Conservation (phyloP, 2,888 invertebrate species). For the Subacronicta megacephala region DNA sequence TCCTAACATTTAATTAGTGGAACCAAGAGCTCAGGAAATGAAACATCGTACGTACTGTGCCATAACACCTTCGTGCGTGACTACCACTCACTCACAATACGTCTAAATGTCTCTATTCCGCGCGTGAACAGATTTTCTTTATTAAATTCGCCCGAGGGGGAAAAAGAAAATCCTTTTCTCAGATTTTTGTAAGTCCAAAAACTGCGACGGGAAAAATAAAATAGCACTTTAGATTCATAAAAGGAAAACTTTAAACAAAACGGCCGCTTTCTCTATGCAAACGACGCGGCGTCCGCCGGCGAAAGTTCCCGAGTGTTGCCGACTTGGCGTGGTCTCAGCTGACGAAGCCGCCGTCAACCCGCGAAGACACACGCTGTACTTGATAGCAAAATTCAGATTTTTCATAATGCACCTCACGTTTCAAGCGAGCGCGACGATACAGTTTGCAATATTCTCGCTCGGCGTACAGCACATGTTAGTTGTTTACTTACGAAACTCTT, state of each 20-base stretch:
- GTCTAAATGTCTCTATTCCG: slow-evolving; percentile 48
- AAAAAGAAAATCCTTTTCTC: slow-evolving; percentile 60
- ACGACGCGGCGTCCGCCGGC: slow-evolving; percentile 67
- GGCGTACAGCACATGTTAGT: slow-evolving; percentile 29
- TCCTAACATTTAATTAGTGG: slow-evolving; percentile 82
- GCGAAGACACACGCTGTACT: slow-evolving; percentile 29
- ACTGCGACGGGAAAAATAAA: slow-evolving; percentile 72
- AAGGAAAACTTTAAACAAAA: slow-evolving; percentile 80
- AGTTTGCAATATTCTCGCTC: slow-evolving; percentile 45
- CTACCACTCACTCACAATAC: slow-evolving; percentile 53
- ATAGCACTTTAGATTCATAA: slow-evolving; percentile 76
- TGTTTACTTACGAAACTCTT: slow-evolving; percentile 36
- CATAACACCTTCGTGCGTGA: slow-evolving; percentile 66
- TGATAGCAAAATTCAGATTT: slow-evolving; percentile 45
- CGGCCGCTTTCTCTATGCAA: slow-evolving; percentile 82
- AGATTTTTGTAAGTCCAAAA: slow-evolving; percentile 58
- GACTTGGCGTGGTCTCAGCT: slow-evolving; percentile 55
- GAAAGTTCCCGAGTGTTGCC: slow-evolving; percentile 74
- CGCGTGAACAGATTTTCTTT: slow-evolving; percentile 65
- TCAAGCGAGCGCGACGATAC: slow-evolving; percentile 32
- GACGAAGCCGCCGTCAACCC: slow-evolving; percentile 40
- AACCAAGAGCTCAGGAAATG: slow-evolving; percentile 73
- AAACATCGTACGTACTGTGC: slow-evolving; percentile 69
- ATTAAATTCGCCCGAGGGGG: slow-evolving; percentile 64
- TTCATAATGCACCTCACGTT: slow-evolving; percentile 53